Percentiles rank a stretch among this genome's conserved stretches.
Conservation (phyloP, 2,113 vertebrate genomes). For the Sclerurus mexicanus region DNA sequence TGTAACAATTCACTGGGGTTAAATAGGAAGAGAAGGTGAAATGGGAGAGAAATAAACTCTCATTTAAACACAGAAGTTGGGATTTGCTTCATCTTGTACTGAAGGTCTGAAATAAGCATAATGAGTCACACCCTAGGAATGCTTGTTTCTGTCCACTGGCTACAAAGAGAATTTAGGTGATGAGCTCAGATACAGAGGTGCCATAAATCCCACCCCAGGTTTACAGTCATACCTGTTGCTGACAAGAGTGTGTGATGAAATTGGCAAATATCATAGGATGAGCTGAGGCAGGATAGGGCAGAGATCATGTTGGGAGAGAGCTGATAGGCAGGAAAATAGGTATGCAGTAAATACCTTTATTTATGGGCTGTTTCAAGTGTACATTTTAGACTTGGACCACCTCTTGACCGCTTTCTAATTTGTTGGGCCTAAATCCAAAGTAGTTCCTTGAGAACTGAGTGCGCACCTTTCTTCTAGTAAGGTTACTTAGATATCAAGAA, state of each 20-base stretch:
- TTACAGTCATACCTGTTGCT: neutral
- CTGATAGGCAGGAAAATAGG: neutral
- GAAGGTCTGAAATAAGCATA: neutral
- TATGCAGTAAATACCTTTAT: neutral
- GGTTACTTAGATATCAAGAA: neutral
- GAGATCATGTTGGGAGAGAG: neutral
- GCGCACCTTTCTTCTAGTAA: neutral
- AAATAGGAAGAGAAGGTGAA: neutral
- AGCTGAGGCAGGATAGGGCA: neutral
- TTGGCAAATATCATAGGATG: neutral
- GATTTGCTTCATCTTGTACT: neutral
- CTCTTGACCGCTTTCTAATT: neutral
- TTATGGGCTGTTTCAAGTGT: neutral
- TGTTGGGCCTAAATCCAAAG: neutral
- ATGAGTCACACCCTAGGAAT: neutral
- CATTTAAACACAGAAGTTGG: neutral
- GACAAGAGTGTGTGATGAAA: neutral
- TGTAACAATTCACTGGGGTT: neutral
- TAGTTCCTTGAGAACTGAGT: neutral
- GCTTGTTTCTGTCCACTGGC: neutral
- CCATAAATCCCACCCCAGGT: neutral
- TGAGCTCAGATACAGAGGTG: neutral
- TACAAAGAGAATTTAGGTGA: neutral
- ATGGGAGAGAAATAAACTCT: neutral
- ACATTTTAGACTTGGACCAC: neutral